Percentiles rank a stretch among this genome's conserved stretches.
These are phyloP conservation scores for Chironomus tepperi DNA, from an alignment of 1,140 invertebrate genomes.

Conservation along the genomic window DNA sequence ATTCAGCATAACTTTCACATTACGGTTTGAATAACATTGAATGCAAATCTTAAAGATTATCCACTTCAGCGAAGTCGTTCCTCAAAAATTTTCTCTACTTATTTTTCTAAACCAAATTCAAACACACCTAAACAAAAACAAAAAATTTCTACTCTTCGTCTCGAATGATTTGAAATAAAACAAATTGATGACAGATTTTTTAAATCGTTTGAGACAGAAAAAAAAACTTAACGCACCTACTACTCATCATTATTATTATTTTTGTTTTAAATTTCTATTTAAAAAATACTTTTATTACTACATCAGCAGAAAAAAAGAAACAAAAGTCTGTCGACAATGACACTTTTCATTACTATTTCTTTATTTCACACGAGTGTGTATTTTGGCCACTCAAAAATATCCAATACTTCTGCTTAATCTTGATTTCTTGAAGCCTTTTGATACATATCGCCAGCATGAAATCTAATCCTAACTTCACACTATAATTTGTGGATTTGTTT, in stretches of 20 bases:
- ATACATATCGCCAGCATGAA: constrained; percentile 20
- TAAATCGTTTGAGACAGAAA: neutral
- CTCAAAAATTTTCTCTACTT: too few relatives aligned
- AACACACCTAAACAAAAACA: too few relatives aligned
- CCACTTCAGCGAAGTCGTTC: too few relatives aligned
- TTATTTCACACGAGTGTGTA: neutral
- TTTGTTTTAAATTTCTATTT: neutral
- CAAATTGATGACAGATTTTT: constrained; percentile 11
- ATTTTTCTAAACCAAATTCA: too few relatives aligned
- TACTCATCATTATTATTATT: constrained; percentile 1
- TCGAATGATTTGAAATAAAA: constrained; percentile 14
- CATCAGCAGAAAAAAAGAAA: neutral
- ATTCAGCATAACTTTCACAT: too few relatives aligned
- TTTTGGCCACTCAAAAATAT: neutral
- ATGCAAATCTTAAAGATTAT: too few relatives aligned
- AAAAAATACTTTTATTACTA: too few relatives aligned
- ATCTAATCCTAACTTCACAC: neutral
- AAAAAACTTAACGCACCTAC: neutral
- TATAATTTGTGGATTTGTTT: neutral
- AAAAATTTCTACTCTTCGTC: neutral
- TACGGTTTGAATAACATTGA: too few relatives aligned
- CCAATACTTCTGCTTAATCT: neutral
- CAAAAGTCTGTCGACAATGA: neutral
- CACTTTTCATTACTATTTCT: neutral
- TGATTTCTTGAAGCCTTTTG: neutral